These are phyloP conservation scores for Caenorhabditis afra DNA, from an alignment of 2,888 invertebrate species.

Conservation along the genomic window DNA sequence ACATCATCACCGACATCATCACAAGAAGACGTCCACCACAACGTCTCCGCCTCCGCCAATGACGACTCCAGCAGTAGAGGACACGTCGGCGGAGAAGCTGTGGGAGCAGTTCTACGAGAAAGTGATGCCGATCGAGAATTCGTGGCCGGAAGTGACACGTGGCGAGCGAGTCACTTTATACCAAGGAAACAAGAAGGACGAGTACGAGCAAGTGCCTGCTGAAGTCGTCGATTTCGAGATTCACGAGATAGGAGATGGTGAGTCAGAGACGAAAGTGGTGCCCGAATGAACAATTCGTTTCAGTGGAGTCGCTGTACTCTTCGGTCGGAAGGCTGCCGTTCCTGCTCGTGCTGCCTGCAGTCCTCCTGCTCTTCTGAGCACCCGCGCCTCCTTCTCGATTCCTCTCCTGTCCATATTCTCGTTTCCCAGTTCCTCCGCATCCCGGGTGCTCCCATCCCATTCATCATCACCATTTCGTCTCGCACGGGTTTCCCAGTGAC, in stretches of 20 bases:
- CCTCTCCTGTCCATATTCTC: no score
- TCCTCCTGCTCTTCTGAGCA: conserved; percentile 25
- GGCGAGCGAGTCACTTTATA: conserved; percentile 63
- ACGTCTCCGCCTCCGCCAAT: conserved; percentile 26
- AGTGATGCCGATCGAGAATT: conserved; percentile 56
- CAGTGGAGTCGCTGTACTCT: conserved; percentile 60
- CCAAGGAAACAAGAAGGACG: conserved; percentile 61
- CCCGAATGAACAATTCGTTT: conserved; percentile 11
- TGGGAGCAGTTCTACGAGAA: conserved; percentile 70
- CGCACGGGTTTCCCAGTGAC: conserved; percentile 31
- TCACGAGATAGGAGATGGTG: conserved; percentile 73
- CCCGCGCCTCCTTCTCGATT: neutral
- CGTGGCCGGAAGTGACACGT: conserved; percentile 53
- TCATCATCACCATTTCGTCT: conserved; percentile 36
- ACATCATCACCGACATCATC: conserved; percentile 65
- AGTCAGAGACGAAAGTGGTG: conserved; percentile 15
- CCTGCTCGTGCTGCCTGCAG: conserved; percentile 8
- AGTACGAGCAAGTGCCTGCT: conserved; percentile 57
- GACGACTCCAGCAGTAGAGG: conserved; percentile 29
- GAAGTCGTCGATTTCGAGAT: conserved; percentile 66
- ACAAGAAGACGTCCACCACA: conserved; percentile 51
- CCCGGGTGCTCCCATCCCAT: conserved; percentile 42
- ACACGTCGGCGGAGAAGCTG: conserved; percentile 50
- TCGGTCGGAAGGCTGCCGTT: conserved; percentile 19
- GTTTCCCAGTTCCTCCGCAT: neutral